Conservation (phyloP, 2,113 vertebrate genomes). For the Xenus cinereus region DNA sequence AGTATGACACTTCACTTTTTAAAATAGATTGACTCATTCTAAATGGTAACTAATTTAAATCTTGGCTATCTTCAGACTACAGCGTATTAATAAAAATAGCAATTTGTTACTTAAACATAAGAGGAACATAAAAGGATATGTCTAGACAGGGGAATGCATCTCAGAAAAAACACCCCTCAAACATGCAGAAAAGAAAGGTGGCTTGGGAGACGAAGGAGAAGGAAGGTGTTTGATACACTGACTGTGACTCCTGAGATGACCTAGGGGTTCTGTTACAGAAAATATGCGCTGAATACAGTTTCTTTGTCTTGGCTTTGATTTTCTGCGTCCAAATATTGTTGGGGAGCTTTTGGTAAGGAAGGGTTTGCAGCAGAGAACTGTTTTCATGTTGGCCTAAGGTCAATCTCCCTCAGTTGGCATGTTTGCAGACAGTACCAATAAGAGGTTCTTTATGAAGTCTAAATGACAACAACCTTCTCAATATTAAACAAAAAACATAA, state of each 20-base stretch:
- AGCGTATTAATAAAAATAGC: background rate
- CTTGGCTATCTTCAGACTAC: background rate
- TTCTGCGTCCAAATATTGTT: background rate
- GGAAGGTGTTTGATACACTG: conserved; percentile 2
- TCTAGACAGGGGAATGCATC: background rate
- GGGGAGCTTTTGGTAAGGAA: background rate
- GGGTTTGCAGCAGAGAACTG: background rate
- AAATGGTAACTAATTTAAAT: background rate
- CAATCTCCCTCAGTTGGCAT: background rate
- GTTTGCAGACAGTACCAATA: background rate
- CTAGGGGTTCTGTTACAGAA: conserved; percentile 13
- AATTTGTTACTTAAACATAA: background rate
- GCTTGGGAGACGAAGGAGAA: background rate
- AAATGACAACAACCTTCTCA: background rate
- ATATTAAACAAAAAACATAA: background rate
- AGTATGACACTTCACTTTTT: background rate
- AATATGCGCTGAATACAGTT: background rate
- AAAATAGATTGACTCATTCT: background rate
- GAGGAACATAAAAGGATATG: background rate
- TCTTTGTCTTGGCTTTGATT: conserved; percentile 38
- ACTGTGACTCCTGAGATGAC: conserved; percentile 14
- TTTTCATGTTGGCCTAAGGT: background rate
- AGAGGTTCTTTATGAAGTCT: background rate
- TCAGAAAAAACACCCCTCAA: background rate
- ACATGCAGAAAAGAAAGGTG: background rate